phyloP scores from a whole-genome alignment of 2,888 invertebrate species.

The Troides helena region DNA sequence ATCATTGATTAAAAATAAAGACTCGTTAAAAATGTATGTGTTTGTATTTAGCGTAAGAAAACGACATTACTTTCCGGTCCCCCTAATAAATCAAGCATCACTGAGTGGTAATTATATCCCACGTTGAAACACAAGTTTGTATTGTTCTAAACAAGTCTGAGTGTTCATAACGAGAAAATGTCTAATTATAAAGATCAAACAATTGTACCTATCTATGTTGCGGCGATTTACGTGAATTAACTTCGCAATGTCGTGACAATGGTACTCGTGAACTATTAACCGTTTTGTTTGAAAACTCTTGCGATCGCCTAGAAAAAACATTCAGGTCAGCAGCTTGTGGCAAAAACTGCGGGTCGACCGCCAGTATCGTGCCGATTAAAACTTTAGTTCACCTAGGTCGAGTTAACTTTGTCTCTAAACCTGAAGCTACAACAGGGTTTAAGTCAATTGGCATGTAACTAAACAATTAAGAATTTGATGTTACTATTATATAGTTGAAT shows the following conservation, averaged over 20 bases:
- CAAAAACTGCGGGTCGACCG: conserved; percentile 10
- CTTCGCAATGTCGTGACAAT: conserved; percentile 20
- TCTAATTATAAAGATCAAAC: conserved; percentile 21
- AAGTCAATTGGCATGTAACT: neutral
- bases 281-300: conserved; percentile 19
- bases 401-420: neutral
- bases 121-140: conserved; percentile 16
- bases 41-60: too few relatives aligned
- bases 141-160: conserved; percentile 14
- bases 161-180: conserved; percentile 20
- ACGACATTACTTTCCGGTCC: too few relatives aligned
- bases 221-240: conserved; percentile 22
- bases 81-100: conserved; percentile 22
- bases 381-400: conserved; percentile 1
- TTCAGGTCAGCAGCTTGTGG: conserved; percentile 14
- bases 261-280: conserved; percentile 24
- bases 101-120: conserved; percentile 18
- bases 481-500: neutral
- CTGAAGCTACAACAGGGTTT: neutral
- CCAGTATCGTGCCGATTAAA: neutral
- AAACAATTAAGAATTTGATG: neutral
- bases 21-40: too few relatives aligned
- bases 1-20: too few relatives aligned
- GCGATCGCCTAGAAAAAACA: conserved; percentile 8
- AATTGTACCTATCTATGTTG: conserved; percentile 10